These are phyloP conservation scores for Ligdia adustata DNA, from an alignment of 2,888 invertebrate genomes.

Conservation along the genomic window DNA sequence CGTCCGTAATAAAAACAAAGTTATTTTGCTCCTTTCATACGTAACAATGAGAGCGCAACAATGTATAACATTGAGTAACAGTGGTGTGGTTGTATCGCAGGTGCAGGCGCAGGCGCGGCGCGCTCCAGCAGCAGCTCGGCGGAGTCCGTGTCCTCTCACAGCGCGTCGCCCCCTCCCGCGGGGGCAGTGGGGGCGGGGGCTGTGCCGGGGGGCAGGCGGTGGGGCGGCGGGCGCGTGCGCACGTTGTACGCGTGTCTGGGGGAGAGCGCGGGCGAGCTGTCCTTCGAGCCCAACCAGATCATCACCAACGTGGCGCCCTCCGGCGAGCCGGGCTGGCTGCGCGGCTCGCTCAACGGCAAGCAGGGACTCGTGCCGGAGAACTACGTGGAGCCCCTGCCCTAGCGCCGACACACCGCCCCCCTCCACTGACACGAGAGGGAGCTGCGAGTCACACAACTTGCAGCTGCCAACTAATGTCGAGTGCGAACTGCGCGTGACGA, in stretches of 20 bases:
- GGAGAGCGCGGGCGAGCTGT: slow-evolving; percentile 98
- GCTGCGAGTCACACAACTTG: too few species aligned
- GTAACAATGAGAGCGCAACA: too few species aligned
- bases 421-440: too few species aligned
- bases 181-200: slow-evolving; percentile 11
- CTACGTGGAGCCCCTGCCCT: slow-evolving; percentile 95
- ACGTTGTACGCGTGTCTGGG: slow-evolving; percentile 98
- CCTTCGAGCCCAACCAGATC: slow-evolving; percentile 99
- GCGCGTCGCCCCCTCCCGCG: slow-evolving; percentile 71
- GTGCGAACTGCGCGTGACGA: too few species aligned
- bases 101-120: slow-evolving; percentile 35
- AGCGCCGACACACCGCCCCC: slow-evolving; percentile 45
- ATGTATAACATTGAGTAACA: too few species aligned
- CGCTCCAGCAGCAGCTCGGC: slow-evolving; percentile 88
- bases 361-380: slow-evolving; percentile 97
- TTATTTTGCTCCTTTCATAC: too few species aligned
- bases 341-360: slow-evolving; percentile 96
- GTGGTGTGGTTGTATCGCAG: not conserved
- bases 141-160: slow-evolving; percentile 88
- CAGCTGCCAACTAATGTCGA: too few species aligned
- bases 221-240: slow-evolving; percentile 88
- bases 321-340: slow-evolving; percentile 98
- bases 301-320: slow-evolving; percentile 97
- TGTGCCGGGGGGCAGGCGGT: slow-evolving; percentile 2
- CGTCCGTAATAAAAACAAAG: too few species aligned